Conservation (phyloP, 92 coral and sea anemone species). For the Meandrina meandrites region DNA sequence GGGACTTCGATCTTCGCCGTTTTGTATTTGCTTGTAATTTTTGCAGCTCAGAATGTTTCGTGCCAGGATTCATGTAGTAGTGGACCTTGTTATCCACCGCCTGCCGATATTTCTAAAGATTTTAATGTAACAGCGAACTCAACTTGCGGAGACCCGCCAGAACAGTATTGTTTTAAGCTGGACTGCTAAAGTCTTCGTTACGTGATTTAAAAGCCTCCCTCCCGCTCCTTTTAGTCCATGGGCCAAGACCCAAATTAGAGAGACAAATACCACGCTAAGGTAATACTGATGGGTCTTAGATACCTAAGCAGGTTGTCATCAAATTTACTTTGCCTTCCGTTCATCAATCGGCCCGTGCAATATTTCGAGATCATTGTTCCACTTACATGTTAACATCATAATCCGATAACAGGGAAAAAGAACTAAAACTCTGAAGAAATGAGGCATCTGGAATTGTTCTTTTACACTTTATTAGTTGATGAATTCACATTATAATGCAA, state of each 20-base stretch:
- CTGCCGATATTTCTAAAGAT: constrained; percentile 52
- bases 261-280: no score
- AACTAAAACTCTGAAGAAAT: neutral
- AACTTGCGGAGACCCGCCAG: constrained; percentile 79
- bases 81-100: constrained; percentile 75
- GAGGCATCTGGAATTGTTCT: neutral
- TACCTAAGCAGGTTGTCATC: neutral
- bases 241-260: no score
- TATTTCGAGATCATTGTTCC: neutral
- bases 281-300: no score
- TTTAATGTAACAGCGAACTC: constrained; percentile 82
- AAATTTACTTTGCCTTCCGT: neutral
- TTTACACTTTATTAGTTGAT: neutral
- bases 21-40: constrained; percentile 33
- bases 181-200: constrained; percentile 52
- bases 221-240: no score
- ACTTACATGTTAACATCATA: no score
- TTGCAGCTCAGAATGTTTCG: constrained; percentile 48
- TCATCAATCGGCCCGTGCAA: neutral
- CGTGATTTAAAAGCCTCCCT: no score
- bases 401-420: neutral
- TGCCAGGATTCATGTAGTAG: constrained; percentile 46
- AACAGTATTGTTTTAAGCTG: constrained; percentile 52
- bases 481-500: neutral
- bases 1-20: constrained; percentile 52